Conservation (phyloP, 1,140 invertebrate species). For the Ostrea edulis region DNA sequence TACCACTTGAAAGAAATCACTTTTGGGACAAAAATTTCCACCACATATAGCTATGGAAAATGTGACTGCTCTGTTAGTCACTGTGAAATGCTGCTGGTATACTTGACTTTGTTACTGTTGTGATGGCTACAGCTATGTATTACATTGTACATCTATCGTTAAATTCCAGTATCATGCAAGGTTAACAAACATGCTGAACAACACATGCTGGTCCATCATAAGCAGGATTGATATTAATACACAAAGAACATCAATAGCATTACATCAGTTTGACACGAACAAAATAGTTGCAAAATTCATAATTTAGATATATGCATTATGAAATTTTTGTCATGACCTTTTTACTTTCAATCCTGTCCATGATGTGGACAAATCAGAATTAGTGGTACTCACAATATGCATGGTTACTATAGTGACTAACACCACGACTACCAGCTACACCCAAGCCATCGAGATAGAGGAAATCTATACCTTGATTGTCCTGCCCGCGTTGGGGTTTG, state of each 20-base stretch:
- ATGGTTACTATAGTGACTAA: constrained; percentile 35
- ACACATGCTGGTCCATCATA: neutral
- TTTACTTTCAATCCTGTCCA: constrained; percentile 38
- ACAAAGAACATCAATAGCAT: too few species aligned
- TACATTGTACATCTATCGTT: neutral
- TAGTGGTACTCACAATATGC: constrained; percentile 32
- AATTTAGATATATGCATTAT: neutral
- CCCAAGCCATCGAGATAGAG: constrained; percentile 5
- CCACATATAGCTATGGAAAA: neutral
- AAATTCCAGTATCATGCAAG: neutral
- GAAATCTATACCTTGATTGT: constrained; percentile 66
- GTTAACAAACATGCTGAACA: neutral
- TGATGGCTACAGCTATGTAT: neutral
- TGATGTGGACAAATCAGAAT: constrained; percentile 1
- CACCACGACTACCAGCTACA: constrained; percentile 21
- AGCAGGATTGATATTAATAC: neutral
- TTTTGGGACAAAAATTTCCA: neutral
- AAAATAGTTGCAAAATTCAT: too few species aligned
- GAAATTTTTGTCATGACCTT: neutral
- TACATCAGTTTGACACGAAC: too few species aligned
- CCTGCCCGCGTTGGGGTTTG: constrained; percentile 61
- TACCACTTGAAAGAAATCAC: neutral
- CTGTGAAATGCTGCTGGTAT: neutral
- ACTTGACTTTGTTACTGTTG: neutral
- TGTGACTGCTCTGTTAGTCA: neutral